Evolutionary conservation across 2,113 vertebrate species (phyloP).

Genomic region (Glaucomys volans): DNA sequence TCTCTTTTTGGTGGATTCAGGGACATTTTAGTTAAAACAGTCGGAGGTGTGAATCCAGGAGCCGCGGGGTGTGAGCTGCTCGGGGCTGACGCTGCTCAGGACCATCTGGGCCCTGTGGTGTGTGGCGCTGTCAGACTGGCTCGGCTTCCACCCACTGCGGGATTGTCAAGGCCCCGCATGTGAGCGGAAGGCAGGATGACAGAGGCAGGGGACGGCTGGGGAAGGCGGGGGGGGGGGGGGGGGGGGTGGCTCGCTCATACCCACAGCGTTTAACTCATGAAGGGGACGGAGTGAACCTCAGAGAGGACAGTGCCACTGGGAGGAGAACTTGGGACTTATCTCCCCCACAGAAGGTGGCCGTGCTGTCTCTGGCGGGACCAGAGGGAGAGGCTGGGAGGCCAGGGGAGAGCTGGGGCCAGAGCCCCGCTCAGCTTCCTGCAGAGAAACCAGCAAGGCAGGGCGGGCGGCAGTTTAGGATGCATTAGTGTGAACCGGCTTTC

Average conservation of each 20-base stretch:
- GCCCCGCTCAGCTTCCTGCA: neutral
- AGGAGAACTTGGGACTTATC: neutral
- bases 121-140: neutral
- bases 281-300: too few relatives aligned
- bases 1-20: neutral
- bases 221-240: neutral
- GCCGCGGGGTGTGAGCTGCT: neutral
- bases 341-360: neutral
- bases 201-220: neutral
- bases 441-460: too few relatives aligned
- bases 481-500: too few relatives aligned
- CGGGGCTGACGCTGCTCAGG: neutral
- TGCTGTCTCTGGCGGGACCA: neutral
- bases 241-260: neutral
- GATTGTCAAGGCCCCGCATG: neutral
- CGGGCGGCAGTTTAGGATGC: rapidly evolving
- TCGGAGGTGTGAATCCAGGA: constrained; percentile 43
- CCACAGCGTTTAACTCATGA: neutral
- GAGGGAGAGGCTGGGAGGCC: neutral
- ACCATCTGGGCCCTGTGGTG: constrained; percentile 41
- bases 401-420: neutral
- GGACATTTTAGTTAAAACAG: constrained; percentile 61
- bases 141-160: neutral
- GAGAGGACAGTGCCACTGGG: neutral
- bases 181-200: neutral